Evolutionary conservation across 2,888 invertebrate species (phyloP), one percentile per base, ranked within the genome.

Genomic region (Noctua fimbriata): DNA sequence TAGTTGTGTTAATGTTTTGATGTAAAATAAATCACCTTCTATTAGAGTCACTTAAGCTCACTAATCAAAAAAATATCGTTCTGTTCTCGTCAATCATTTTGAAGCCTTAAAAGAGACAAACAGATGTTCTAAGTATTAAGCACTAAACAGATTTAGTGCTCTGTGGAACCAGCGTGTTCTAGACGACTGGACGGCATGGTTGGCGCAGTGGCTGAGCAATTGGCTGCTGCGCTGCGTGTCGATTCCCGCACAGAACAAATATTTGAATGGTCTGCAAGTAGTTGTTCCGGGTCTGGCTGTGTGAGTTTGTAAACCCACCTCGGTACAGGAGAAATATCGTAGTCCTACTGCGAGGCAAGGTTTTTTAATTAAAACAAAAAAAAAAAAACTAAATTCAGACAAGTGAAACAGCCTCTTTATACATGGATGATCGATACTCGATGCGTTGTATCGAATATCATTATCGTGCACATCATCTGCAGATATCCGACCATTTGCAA

Each of bases 361-460:
- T 32, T 18, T 60, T 52, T 9, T 9, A 49, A 18, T 6, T 18
- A 18, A 52, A 21, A 52, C 49, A 49, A 49, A 49, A 49, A 49
- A 49, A 18, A 49, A 49, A 21, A 49, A 18, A 55, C 63, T 63
- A 66, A 41, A 41, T 41, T 66, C 66, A 66, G 18, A n/a, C 44
- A 16, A 44, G 44, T 67, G 67, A 44, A 67, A 18, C 0, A n/a
- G 9, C n/a, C n/a, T 24, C 67, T 44, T 44, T 65, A 65, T 10
- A 73, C 70, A 81, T 72, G 44, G 73, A 58, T 65, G 75, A 88
- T 86, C 80, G 80, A 80, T 28, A 82, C 66, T 82, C 76, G 58
- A 75, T 75, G 49, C 76, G 44, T 10, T 10, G 60, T 69, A 85
- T 88, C 85, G 78, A 82, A 88, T 88, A 47, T 79, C 83, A 16